Evolutionary conservation across 2,888 invertebrate species (phyloP), one percentile per base, ranked within the genome.

Genomic region (Phalera bucephala): DNA sequence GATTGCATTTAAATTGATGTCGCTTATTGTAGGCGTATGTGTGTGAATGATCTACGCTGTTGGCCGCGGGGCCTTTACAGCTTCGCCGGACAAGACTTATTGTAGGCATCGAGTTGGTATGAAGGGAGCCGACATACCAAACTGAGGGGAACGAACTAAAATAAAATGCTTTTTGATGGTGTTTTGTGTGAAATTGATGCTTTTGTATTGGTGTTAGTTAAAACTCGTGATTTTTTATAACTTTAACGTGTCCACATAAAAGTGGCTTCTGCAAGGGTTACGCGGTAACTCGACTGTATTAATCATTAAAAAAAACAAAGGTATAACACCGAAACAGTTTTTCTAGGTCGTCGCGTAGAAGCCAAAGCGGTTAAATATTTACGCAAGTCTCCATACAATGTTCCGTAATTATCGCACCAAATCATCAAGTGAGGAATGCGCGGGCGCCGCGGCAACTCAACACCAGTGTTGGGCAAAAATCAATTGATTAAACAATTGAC

Each of bases 1-100:
- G 76, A 82, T 83, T 79, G 75, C 76, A 33, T 79, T 82, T 74
- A 80, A 78, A 82, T 81, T 82, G 79, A 65, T 53, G 68, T 66
- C 60, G 54, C 63, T 71, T 60, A 67, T 70, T 69, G 57, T 49
- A 57, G 50, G 58, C 7, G 8, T 22, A 31, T 20, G n/a, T 20
- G 26, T 21, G 11, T 17, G 14, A 36, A 29, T 40, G 29, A 14
- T 19, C 8, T 26, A 33, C 19, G 9, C 11, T 19, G 7, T 7
- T 22, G 2, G 8, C 13, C 15, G 15, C n/a, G 11, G 23, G 22
- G 23, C 14, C 27, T 31, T 26, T 17, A 17, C 5, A n/a, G n/a
- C n/a, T n/a, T n/a, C n/a, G n/a, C n/a, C n/a, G n/a, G n/a, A n/a
- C n/a, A n/a, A n/a, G n/a, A n/a, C n/a, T n/a, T n/a, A n/a, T n/a